phyloP scores from a whole-genome alignment of 2,888 invertebrate species.

The Nowickia ferox region DNA sequence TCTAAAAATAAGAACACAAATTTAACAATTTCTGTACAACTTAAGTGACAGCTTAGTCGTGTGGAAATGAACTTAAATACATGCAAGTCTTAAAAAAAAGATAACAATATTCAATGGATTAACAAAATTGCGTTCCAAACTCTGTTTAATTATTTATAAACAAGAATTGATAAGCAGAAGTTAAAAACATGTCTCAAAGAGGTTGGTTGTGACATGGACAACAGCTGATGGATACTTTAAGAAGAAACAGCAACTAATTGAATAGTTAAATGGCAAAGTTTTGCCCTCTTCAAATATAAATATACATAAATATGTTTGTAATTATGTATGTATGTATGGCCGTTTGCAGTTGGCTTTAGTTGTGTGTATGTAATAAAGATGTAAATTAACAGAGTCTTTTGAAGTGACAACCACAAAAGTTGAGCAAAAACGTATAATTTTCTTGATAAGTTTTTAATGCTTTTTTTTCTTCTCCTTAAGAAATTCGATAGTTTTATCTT shows the following conservation, averaged over 20 bases:
- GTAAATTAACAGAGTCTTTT: constrained; percentile 65
- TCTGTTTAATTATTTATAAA: constrained; percentile 66
- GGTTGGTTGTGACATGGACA: background rate
- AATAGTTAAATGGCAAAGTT: constrained; percentile 64
- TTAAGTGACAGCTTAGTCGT: constrained; percentile 48
- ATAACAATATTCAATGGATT: background rate
- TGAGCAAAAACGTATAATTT: constrained; percentile 54
- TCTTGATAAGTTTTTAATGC: constrained; percentile 44
- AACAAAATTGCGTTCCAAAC: background rate
- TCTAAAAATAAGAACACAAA: background rate
- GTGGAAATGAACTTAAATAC: constrained; percentile 31
- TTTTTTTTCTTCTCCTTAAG: constrained; percentile 29
- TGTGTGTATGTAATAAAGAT: too few species aligned
- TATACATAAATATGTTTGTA: too few species aligned
- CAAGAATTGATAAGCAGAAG: constrained; percentile 3
- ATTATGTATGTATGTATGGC: too few species aligned
- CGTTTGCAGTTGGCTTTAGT: too few species aligned
- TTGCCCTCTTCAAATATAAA: background rate
- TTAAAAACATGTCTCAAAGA: constrained; percentile 23
- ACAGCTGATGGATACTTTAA: background rate
- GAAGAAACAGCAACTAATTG: constrained; percentile 46
- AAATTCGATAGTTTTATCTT: constrained; percentile 63
- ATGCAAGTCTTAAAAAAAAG: background rate
- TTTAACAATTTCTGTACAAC: background rate
- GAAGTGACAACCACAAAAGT: constrained; percentile 55